phyloP scores from a whole-genome alignment of 1,140 invertebrate genomes.

The Brachionus plicatilis region DNA sequence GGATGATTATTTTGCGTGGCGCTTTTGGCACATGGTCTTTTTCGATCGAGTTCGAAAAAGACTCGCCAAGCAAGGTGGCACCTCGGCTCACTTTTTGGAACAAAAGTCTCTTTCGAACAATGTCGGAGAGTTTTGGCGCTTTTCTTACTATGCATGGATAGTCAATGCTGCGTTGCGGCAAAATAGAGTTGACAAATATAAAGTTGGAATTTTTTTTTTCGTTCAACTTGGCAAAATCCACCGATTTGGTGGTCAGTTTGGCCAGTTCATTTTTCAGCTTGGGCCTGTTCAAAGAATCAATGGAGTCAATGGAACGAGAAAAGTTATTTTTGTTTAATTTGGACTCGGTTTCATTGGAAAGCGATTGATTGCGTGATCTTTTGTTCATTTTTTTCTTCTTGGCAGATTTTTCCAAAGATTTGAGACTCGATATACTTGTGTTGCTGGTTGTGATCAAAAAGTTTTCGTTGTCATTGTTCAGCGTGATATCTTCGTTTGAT shows the following conservation, averaged over 20 bases:
- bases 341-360: background rate
- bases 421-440: background rate
- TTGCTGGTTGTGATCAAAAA: background rate
- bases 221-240: constrained; percentile 7
- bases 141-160: constrained; percentile 38
- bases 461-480: background rate
- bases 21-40: constrained; percentile 32
- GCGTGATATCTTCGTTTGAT: background rate
- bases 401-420: background rate
- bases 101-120: constrained; percentile 33
- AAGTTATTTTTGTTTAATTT: constrained; percentile 21
- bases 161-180: constrained; percentile 25
- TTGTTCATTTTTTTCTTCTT: background rate
- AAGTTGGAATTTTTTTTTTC: background rate
- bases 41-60: constrained; percentile 18
- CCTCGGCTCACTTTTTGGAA: constrained; percentile 18
- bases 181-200: background rate
- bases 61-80: background rate
- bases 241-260: constrained; percentile 7
- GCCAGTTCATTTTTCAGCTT: background rate
- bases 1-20: constrained; percentile 29
- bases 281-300: constrained; percentile 7
- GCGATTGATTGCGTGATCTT: background rate
- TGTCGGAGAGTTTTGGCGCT: constrained; percentile 31
- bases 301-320: constrained; percentile 12